Evolutionary conservation across 1,140 invertebrate species (phyloP).

Genomic region (Drosophila elegans): DNA sequence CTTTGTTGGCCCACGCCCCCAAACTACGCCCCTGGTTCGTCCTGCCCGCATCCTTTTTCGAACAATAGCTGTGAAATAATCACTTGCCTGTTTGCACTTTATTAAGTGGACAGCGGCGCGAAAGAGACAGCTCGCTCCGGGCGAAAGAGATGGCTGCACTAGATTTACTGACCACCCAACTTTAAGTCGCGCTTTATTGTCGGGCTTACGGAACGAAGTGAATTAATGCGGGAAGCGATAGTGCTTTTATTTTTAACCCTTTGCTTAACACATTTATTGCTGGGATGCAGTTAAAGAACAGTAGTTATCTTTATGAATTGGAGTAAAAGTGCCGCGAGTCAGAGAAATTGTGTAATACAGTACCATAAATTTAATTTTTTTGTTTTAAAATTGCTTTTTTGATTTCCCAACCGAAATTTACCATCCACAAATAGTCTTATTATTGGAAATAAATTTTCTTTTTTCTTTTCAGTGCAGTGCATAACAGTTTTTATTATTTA

Average conservation of each 20-base stretch:
- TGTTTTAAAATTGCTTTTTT: no score
- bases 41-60: slow-evolving; percentile 29
- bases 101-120: slow-evolving; percentile 56
- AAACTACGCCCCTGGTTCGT: slow-evolving; percentile 14
- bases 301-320: no score
- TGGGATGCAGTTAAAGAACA: not conserved
- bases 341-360: no score
- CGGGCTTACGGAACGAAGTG: slow-evolving; percentile 1
- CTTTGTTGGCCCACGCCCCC: slow-evolving; percentile 38
- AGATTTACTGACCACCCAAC: slow-evolving; percentile 42
- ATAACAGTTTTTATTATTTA: no score
- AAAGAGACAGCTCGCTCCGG: slow-evolving; percentile 13
- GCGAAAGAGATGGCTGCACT: not conserved
- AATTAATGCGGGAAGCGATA: slow-evolving; percentile 8
- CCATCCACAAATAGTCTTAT: no score
- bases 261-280: not conserved
- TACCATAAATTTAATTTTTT: no score
- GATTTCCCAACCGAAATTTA: no score
- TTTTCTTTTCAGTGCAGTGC: no score
- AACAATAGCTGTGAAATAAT: slow-evolving; percentile 82
- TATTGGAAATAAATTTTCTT: no score
- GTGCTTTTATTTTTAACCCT: not conserved
- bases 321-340: no score
- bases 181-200: slow-evolving; percentile 35
- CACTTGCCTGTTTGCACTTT: slow-evolving; percentile 80